These are phyloP conservation scores for Zaprionus lachaisei DNA, from an alignment of 1,140 invertebrate genomes.

Conservation along the genomic window DNA sequence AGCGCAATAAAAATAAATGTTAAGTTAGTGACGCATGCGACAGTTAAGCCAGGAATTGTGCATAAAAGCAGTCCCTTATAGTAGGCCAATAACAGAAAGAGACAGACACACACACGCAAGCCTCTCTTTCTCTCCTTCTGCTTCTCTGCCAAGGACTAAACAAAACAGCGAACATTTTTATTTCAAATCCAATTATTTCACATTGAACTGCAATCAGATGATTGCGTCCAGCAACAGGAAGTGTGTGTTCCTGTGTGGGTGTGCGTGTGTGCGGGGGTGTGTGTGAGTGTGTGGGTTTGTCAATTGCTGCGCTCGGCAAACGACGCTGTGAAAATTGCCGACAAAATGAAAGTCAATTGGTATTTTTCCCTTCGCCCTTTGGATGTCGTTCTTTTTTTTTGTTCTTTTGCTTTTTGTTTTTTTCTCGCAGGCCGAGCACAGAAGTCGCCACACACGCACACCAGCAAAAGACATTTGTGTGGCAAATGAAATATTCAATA, in stretches of 20 bases:
- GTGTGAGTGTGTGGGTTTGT: slow-evolving; percentile 20
- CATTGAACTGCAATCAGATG: slow-evolving; percentile 81
- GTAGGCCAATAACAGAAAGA: slow-evolving; percentile 56
- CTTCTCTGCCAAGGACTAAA: slow-evolving; percentile 18
- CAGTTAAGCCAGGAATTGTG: slow-evolving; percentile 51
- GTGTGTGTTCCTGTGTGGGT: slow-evolving; percentile 6
- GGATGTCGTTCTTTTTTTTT: slow-evolving; percentile 14
- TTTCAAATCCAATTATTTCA: slow-evolving; percentile 83
- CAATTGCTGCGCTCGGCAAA: slow-evolving; percentile 44
- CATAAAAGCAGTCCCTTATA: slow-evolving; percentile 53
- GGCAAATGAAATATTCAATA: slow-evolving; percentile 79
- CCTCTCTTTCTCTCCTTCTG: neutral
- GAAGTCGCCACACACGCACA: slow-evolving; percentile 37
- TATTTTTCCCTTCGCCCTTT: slow-evolving; percentile 41
- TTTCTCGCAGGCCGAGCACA: slow-evolving; percentile 21
- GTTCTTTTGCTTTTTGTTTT: slow-evolving; percentile 37
- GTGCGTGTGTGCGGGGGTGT: slow-evolving; percentile 6
- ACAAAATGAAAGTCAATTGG: slow-evolving; percentile 83
- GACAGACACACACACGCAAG: slow-evolving; percentile 15
- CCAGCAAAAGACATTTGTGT: slow-evolving; percentile 59
- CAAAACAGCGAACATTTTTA: slow-evolving; percentile 74
- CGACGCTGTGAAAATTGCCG: slow-evolving; percentile 72
- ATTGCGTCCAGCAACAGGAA: slow-evolving; percentile 78
- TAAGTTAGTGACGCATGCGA: slow-evolving; percentile 71
- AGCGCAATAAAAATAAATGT: slow-evolving; percentile 70